Evolutionary conservation across 1,140 invertebrate species (phyloP), one percentile per base, ranked within the genome.

Genomic region (Harpegnathos saltator): DNA sequence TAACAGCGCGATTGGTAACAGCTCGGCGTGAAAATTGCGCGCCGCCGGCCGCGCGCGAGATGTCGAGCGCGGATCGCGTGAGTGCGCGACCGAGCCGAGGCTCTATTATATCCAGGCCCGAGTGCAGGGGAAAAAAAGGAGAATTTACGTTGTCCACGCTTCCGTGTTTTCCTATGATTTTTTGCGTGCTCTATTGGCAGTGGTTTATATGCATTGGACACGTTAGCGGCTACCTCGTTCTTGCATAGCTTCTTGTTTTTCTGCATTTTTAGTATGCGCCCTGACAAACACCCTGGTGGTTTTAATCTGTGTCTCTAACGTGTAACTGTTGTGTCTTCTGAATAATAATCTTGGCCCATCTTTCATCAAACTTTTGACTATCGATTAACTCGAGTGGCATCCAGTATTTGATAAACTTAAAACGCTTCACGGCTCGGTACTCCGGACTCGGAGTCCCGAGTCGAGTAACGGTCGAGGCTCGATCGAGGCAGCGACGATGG

Each of bases 151-250:
- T 69, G 24, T 82, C 83, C 86, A 78, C 75, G 86, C 86, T 88
- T 88, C 74, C 74, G 61, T 89, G 74, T 89, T 44, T 77, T 38
- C 58, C 72, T 63, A 82, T 17, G 56, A 19, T 73, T 82, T 29
- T 88, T 56, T 86, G 82, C 88, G 75, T 89, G 82, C 78, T 82
- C 24, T 62, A 56, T 72, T 72, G 69, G 80, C 81, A 82, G 58
- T 86, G 78, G 77, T 89, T 90, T 88, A 87, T 87, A 87, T 90
- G 90, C 87, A 90, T 90, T 91, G 87, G 66, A 69, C 72, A 88
- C 86, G 68, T 86, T 90, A 89, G 84, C 83, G 68, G 58, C 82
- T 74, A 44, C 61, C 61, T 61, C 59, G 80, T 65, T 83, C 52
- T 63, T 84, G 78, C 87, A 78, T 74, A 89, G 87, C 86, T 89